Percentiles rank a stretch among this genome's conserved stretches.
phyloP scores from a whole-genome alignment of 2,888 invertebrate genomes.

The Meta bourneti region DNA sequence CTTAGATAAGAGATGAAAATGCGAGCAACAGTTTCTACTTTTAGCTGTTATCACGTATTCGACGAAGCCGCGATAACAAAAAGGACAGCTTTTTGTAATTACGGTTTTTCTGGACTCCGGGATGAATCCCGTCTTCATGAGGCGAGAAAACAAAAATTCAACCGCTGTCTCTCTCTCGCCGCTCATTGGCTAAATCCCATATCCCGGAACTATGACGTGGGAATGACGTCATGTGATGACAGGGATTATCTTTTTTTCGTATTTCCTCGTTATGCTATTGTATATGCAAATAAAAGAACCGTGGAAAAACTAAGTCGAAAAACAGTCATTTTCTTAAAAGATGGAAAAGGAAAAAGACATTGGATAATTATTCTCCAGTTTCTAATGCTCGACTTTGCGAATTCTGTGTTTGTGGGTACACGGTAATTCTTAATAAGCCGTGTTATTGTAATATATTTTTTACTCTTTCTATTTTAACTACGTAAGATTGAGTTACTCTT shows the following conservation, averaged over 20 bases:
- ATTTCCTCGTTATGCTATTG: not conserved
- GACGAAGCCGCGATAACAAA: not conserved
- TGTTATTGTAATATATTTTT: not conserved
- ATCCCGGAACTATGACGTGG: slow-evolving; percentile 2
- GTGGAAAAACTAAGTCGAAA: not conserved
- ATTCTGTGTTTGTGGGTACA: not conserved
- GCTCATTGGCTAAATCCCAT: not conserved
- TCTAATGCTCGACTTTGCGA: not conserved
- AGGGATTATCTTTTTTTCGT: slow-evolving; percentile 7
- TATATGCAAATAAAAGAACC: not conserved
- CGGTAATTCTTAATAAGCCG: not conserved
- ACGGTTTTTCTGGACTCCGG: not conserved
- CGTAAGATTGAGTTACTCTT: too few relatives aligned
- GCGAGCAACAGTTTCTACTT: not conserved
- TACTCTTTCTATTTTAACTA: too few relatives aligned
- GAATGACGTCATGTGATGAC: slow-evolving; percentile 21
- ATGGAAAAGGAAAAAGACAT: not conserved
- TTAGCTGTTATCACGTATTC: not conserved
- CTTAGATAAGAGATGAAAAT: not conserved
- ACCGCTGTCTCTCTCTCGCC: not conserved
- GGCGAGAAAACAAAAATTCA: not conserved
- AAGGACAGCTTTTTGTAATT: not conserved
- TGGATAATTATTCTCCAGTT: not conserved
- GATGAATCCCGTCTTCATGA: not conserved
- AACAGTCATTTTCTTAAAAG: not conserved